phyloP scores from a whole-genome alignment of 2,888 invertebrate species.

The Penaeus monodon region DNA sequence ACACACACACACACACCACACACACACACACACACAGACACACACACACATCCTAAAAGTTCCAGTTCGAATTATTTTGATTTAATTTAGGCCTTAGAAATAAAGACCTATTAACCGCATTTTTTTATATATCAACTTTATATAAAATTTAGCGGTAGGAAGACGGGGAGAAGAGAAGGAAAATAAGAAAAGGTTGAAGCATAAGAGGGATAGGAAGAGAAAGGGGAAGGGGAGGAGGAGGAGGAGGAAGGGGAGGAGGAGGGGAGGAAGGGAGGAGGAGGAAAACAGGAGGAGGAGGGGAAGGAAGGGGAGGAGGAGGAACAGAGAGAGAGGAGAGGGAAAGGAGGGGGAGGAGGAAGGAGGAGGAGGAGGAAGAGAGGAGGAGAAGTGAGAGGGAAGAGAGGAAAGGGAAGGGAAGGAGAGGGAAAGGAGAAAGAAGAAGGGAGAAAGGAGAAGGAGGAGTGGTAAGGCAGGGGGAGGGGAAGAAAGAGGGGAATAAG shows the following conservation, averaged over 20 bases:
- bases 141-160: too few species aligned
- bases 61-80: too few species aligned
- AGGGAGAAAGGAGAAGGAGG: neutral
- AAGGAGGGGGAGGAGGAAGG: neutral
- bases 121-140: too few species aligned
- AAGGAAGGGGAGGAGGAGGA: neutral
- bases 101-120: too few species aligned
- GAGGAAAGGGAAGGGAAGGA: neutral
- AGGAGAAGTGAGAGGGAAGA: neutral
- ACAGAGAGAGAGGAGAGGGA: fast-evolving
- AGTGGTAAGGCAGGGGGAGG: neutral
- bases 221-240: too few species aligned
- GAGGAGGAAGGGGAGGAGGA: neutral
- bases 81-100: too few species aligned
- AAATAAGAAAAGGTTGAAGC: too few species aligned
- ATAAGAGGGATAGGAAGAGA: too few species aligned
- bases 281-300: neutral
- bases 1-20: too few species aligned
- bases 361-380: neutral
- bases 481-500: neutral
- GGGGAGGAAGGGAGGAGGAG: neutral
- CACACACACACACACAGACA: too few species aligned
- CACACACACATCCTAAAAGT: too few species aligned
- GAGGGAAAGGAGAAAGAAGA: neutral
- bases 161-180: too few species aligned